Conservation (phyloP, 2,888 invertebrate species). For the Cheilosia pagana region DNA sequence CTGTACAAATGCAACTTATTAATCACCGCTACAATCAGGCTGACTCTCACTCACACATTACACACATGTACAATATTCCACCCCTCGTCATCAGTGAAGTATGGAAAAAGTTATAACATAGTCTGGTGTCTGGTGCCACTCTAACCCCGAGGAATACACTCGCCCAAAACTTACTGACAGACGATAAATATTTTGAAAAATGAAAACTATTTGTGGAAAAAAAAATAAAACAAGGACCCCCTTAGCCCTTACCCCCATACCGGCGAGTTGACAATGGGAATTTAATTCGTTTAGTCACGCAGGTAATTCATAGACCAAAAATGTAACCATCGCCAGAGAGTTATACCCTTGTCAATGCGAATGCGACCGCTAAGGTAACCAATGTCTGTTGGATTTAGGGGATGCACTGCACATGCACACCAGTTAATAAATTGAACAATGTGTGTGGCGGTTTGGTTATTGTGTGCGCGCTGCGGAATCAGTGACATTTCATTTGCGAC, state of each 20-base stretch:
- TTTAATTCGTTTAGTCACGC: conserved; percentile 75
- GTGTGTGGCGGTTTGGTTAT: conserved; percentile 41
- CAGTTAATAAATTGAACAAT: conserved; percentile 67
- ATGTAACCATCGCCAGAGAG: conserved; percentile 34
- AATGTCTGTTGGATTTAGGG: conserved; percentile 13
- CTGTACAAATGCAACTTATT: conserved; percentile 71
- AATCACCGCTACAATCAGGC: conserved; percentile 63
- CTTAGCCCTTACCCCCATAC: conserved; percentile 21
- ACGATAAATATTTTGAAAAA: conserved; percentile 75
- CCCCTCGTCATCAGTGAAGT: conserved; percentile 6
- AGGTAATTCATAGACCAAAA: conserved; percentile 67
- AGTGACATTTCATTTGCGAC: conserved; percentile 58
- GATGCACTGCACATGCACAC: conserved; percentile 45
- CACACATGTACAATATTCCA: neutral
- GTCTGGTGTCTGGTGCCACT: conserved; percentile 16
- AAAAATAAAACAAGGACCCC: conserved; percentile 12
- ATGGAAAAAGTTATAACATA: conserved; percentile 29
- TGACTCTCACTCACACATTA: neutral
- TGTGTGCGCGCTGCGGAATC: conserved; percentile 54
- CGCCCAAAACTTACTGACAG: conserved; percentile 68
- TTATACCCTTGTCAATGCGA: conserved; percentile 49
- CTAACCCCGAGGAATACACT: conserved; percentile 27
- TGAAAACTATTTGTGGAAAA: conserved; percentile 67
- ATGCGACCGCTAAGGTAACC: conserved; percentile 38
- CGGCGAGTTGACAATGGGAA: conserved; percentile 69